These are phyloP conservation scores for Graptemys geographica DNA, from an alignment of 2,797 vertebrate species.

Conservation along the genomic window DNA sequence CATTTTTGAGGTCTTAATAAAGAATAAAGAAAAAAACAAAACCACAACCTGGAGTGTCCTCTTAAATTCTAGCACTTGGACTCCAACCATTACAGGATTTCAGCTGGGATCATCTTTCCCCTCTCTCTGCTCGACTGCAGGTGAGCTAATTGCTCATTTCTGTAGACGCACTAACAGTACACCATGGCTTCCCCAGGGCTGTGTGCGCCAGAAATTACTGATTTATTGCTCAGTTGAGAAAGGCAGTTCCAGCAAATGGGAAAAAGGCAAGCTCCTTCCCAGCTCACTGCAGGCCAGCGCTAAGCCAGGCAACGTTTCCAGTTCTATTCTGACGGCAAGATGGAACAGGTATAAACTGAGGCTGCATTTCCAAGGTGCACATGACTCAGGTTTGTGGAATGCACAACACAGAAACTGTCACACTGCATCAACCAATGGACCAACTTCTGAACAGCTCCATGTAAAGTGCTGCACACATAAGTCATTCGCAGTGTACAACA, in stretches of 20 bases:
- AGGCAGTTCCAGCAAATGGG: conserved; percentile 48
- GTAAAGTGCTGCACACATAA: background rate
- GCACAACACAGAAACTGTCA: background rate
- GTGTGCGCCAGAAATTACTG: conserved; percentile 60
- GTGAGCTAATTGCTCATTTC: background rate
- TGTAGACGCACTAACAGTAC: background rate
- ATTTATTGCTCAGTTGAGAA: conserved; percentile 62
- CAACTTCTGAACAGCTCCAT: rapidly evolving
- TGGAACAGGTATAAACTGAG: conserved; percentile 9
- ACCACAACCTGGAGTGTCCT: background rate
- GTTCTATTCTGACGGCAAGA: background rate
- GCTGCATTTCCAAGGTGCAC: background rate
- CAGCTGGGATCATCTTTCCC: background rate
- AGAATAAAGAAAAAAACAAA: background rate
- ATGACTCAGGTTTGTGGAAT: background rate
- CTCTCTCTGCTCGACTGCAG: rapidly evolving
- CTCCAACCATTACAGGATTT: background rate
- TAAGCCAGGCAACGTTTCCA: conserved; percentile 33
- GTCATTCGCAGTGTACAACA: background rate
- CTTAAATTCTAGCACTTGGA: background rate
- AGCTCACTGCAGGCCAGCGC: background rate
- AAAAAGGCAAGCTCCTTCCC: conserved; percentile 59
- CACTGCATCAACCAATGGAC: background rate
- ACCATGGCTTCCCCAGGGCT: conserved; percentile 8
- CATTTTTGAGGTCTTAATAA: background rate